Evolutionary conservation across 2,888 invertebrate species (phyloP).

Genomic region (Oscheius onirici): DNA sequence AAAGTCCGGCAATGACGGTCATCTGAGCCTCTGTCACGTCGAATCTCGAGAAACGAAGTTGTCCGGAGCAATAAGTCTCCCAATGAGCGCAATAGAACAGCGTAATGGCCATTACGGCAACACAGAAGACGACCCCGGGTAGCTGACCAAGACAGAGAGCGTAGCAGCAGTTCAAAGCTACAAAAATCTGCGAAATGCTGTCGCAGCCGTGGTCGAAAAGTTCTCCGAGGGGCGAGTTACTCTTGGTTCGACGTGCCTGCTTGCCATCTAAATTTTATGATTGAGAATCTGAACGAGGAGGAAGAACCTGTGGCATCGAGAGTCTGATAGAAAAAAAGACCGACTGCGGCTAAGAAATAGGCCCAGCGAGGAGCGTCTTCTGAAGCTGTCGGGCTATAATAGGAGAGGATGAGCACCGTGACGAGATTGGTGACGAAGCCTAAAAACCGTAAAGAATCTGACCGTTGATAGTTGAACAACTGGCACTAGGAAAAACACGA

Average conservation of each 20-base stretch:
- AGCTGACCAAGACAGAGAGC: slow-evolving; percentile 90
- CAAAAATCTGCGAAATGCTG: slow-evolving; percentile 92
- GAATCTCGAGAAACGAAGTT: slow-evolving; percentile 73
- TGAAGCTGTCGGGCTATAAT: slow-evolving; percentile 90
- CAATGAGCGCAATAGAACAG: slow-evolving; percentile 99
- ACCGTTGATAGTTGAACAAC: too few species aligned
- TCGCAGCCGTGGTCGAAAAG: slow-evolving; percentile 99
- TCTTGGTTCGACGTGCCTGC: slow-evolving; percentile 92
- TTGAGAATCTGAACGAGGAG: not conserved
- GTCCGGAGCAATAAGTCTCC: slow-evolving; percentile 80
- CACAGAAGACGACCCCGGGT: slow-evolving; percentile 92
- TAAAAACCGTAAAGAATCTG: too few species aligned
- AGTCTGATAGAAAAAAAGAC: slow-evolving; percentile 95
- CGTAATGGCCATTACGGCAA: slow-evolving; percentile 92
- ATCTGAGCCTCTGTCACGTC: slow-evolving; percentile 99
- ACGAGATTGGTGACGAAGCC: slow-evolving; percentile 80
- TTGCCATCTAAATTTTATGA: slow-evolving; percentile 80
- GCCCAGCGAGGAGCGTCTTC: slow-evolving; percentile 91
- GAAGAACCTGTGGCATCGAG: slow-evolving; percentile 86
- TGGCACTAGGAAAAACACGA: too few species aligned
- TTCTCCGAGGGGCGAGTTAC: slow-evolving; percentile 92
- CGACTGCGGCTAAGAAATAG: slow-evolving; percentile 88
- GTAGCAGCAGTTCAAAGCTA: slow-evolving; percentile 91
- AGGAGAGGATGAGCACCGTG: slow-evolving; percentile 89
- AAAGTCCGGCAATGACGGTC: slow-evolving; percentile 86